These are phyloP conservation scores for Thunnus albacares DNA, from an alignment of 2,797 vertebrate species.

Conservation along the genomic window DNA sequence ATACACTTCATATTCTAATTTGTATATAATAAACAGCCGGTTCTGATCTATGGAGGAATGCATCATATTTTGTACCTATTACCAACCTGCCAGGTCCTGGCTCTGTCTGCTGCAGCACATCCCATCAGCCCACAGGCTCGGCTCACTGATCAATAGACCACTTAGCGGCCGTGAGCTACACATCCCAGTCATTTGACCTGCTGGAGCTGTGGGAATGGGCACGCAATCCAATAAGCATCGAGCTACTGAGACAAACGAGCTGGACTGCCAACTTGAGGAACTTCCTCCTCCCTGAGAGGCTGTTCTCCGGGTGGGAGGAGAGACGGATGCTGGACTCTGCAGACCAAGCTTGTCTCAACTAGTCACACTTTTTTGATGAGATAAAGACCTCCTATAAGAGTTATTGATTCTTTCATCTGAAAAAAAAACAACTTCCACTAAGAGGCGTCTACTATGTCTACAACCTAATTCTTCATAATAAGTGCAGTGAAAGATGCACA, in stretches of 20 bases:
- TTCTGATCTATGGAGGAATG: slow-evolving; percentile 65
- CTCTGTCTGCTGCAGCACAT: slow-evolving; percentile 51
- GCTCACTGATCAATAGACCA: slow-evolving; percentile 74
- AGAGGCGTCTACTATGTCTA: not conserved
- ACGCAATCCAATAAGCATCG: slow-evolving; percentile 78
- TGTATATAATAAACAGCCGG: slow-evolving; percentile 24
- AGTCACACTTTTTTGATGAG: not conserved
- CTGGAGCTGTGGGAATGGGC: slow-evolving; percentile 69
- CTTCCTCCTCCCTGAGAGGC: slow-evolving; percentile 43
- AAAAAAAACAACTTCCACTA: not conserved
- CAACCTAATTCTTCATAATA: too few species aligned
- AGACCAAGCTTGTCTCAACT: slow-evolving; percentile 16
- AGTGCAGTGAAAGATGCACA: too few species aligned
- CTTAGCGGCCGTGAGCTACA: slow-evolving; percentile 72
- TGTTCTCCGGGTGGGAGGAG: not conserved
- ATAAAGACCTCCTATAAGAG: slow-evolving; percentile 1
- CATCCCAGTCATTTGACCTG: slow-evolving; percentile 78
- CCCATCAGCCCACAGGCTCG: slow-evolving; percentile 64
- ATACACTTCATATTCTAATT: slow-evolving; percentile 12
- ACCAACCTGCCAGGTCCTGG: slow-evolving; percentile 46
- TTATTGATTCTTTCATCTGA: slow-evolving; percentile 12
- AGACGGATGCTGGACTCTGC: slow-evolving; percentile 20
- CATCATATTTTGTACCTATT: slow-evolving; percentile 37
- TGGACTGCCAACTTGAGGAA: slow-evolving; percentile 51
- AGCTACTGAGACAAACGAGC: slow-evolving; percentile 58